A percentile compares a stretch with the other conserved stretches of the same genome.
Evolutionary conservation across 2,888 invertebrate genomes (phyloP).

Genomic region (Leucophenga montana): DNA sequence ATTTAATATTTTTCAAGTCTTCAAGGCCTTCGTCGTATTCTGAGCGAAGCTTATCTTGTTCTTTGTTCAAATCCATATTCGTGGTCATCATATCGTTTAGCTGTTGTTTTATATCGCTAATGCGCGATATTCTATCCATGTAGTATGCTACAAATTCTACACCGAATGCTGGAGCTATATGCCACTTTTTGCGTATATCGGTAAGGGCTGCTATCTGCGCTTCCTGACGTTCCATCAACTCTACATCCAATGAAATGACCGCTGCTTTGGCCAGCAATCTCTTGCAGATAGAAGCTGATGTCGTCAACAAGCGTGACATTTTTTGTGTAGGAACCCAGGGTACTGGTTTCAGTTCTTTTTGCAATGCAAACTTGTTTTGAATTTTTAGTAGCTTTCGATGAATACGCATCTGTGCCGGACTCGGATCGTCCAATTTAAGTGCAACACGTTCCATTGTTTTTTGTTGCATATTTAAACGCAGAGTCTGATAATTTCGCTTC

Average conservation of each 20-base stretch:
- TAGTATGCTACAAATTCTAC: constrained; percentile 96
- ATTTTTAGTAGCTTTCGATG: constrained; percentile 88
- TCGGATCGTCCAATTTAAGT: constrained; percentile 70
- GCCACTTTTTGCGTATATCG: constrained; percentile 94
- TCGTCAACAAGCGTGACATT: constrained; percentile 91
- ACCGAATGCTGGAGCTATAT: constrained; percentile 93
- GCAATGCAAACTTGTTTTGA: constrained; percentile 84
- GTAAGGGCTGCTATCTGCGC: constrained; percentile 85
- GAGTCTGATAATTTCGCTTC: constrained; percentile 87
- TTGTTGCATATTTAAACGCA: constrained; percentile 86
- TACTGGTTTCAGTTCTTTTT: constrained; percentile 82
- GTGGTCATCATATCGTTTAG: constrained; percentile 83
- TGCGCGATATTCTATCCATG: constrained; percentile 88
- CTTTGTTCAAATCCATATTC: constrained; percentile 83
- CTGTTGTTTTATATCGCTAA: constrained; percentile 84
- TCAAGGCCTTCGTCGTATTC: constrained; percentile 85
- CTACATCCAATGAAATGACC: constrained; percentile 91
- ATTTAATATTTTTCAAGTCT: constrained; percentile 79
- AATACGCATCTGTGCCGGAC: constrained; percentile 83
- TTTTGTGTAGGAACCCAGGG: constrained; percentile 97
- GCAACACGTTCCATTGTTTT: constrained; percentile 73
- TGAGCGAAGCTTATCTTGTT: constrained; percentile 82
- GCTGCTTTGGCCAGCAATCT: constrained; percentile 88
- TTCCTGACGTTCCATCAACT: constrained; percentile 86
- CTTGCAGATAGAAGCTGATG: constrained; percentile 90